These are phyloP conservation scores for Henricia sp. DNA, from an alignment of 53 echinoderm and acorn worm genomes.

Conservation along the genomic window DNA sequence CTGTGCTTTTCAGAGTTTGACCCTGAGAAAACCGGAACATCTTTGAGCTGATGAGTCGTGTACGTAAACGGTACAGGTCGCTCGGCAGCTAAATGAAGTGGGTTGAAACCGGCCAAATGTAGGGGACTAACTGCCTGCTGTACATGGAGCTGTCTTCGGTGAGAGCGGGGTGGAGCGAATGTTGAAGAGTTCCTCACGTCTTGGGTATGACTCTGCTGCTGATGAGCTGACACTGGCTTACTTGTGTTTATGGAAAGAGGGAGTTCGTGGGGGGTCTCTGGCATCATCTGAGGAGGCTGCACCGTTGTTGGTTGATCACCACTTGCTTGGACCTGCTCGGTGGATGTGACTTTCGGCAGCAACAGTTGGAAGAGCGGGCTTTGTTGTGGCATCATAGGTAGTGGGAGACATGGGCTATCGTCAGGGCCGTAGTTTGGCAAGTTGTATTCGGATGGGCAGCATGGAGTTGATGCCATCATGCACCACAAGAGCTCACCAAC, in stretches of 20 bases:
- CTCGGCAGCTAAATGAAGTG: not conserved
- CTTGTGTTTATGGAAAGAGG: no score
- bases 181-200: not conserved
- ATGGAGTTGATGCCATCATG: conserved; percentile 26
- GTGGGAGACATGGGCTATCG: not conserved
- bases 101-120: conserved; percentile 3
- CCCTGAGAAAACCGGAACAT: conserved; percentile 5
- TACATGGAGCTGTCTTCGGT: not conserved
- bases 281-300: no score
- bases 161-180: not conserved
- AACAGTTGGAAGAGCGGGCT: no score
- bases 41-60: conserved; percentile 23
- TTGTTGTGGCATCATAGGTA: no score
- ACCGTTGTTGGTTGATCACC: no score
- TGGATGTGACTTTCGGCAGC: no score
- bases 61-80: not conserved
- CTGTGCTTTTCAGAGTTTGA: conserved; percentile 9
- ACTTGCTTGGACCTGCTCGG: no score
- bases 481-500: conserved; percentile 7
- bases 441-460: not conserved
- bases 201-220: not conserved
- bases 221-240: no score
- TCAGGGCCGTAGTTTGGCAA: not conserved
- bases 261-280: no score
- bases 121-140: not conserved